A percentile compares a stretch with the other conserved stretches of the same genome.
Conservation (phyloP, 2,888 invertebrate species). For the Watsonalla binaria region DNA sequence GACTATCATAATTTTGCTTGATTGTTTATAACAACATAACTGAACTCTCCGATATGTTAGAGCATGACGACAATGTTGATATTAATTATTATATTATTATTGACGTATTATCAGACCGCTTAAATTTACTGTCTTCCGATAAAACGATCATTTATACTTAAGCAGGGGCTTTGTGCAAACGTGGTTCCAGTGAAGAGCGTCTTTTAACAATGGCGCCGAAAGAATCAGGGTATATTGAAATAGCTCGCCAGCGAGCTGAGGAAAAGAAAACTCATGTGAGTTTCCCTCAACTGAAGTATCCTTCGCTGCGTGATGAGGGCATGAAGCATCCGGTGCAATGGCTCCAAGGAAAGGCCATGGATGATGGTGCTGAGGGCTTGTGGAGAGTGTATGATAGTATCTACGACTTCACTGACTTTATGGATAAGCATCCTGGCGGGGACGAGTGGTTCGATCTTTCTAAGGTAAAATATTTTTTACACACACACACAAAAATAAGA, state of each 20-base stretch:
- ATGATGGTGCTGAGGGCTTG: conserved; percentile 86
- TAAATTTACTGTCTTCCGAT: not conserved
- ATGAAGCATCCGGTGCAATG: conserved; percentile 74
- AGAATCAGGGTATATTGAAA: conserved; percentile 40
- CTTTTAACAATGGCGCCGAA: conserved; percentile 37
- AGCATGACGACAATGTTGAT: not conserved
- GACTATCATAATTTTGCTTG: too few relatives aligned
- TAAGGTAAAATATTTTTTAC: conserved; percentile 64
- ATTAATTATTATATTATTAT: not conserved
- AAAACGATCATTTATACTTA: not conserved
- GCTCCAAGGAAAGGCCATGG: conserved; percentile 81
- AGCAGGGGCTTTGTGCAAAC: not conserved
- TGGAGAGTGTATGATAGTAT: conserved; percentile 88
- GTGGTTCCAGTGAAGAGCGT: not conserved
- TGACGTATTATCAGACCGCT: not conserved
- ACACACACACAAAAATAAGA: too few relatives aligned
- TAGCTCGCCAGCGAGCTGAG: conserved; percentile 39
- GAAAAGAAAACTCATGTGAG: conserved; percentile 69
- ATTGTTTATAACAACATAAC: too few relatives aligned
- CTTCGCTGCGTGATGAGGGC: conserved; percentile 64
- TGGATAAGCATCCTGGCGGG: conserved; percentile 91
- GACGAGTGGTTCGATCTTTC: conserved; percentile 84
- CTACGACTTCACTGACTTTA: conserved; percentile 91
- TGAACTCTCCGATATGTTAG: too few relatives aligned
- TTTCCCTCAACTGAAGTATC: conserved; percentile 74